Evolutionary conservation across 2,888 invertebrate species (phyloP).

Genomic region (Drosophila conformis): DNA sequence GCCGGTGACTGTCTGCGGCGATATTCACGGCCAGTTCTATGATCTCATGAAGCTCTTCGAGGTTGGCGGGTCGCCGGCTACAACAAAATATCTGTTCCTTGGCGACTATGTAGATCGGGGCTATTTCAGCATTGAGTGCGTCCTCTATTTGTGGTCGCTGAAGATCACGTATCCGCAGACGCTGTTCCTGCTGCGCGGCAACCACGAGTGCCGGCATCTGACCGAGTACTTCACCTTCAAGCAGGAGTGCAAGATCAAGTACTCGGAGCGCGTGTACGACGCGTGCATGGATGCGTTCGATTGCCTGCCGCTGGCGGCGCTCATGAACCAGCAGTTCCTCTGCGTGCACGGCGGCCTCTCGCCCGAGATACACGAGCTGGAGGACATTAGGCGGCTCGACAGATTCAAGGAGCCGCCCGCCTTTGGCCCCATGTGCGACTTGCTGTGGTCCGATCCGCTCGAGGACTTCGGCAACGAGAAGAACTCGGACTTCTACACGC

Average conservation of each 20-base stretch:
- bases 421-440: constrained; percentile 99
- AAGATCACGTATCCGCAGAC: constrained; percentile 99
- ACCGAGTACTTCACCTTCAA: constrained; percentile 99
- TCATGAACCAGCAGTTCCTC: constrained; percentile 99
- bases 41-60: constrained; percentile 99
- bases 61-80: constrained; percentile 98
- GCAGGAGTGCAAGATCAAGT: constrained; percentile 99
- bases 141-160: constrained; percentile 99
- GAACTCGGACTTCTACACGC: constrained; percentile 99
- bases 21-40: constrained; percentile 99
- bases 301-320: constrained; percentile 98
- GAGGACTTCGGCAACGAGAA: constrained; percentile 99
- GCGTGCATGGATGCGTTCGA: constrained; percentile 99
- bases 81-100: constrained; percentile 99
- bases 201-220: constrained; percentile 99
- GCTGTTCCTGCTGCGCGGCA: constrained; percentile 99
- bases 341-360: constrained; percentile 99
- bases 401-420: constrained; percentile 99
- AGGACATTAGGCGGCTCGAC: constrained; percentile 98
- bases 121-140: constrained; percentile 93
- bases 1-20: constrained; percentile 99
- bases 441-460: constrained; percentile 99
- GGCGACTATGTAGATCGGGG: constrained; percentile 99
- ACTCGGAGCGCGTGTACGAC: constrained; percentile 99
- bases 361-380: constrained; percentile 99